Percentiles rank a stretch among this genome's conserved stretches.
These are phyloP conservation scores for Stomatorhinus walkeri DNA, from an alignment of 2,797 vertebrate genomes.

Conservation along the genomic window DNA sequence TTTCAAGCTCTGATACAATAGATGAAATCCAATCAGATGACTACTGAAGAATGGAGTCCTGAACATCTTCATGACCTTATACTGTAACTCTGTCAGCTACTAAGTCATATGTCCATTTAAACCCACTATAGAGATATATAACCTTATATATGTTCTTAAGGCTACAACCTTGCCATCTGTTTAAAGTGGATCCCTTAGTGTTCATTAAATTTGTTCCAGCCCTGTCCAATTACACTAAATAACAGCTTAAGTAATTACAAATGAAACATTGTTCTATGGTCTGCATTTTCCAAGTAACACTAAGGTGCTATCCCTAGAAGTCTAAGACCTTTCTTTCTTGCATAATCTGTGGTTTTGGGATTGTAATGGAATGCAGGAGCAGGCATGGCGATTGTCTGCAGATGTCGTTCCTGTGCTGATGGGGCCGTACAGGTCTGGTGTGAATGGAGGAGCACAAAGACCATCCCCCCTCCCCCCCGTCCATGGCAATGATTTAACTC, in stretches of 20 bases:
- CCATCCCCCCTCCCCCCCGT: conserved; percentile 19
- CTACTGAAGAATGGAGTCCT: background rate
- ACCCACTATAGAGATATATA: background rate
- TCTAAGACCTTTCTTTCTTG: background rate
- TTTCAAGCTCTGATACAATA: background rate
- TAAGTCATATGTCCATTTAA: background rate
- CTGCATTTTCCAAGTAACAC: background rate
- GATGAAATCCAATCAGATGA: background rate
- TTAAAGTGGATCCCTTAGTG: background rate
- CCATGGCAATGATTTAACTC: conserved; percentile 29
- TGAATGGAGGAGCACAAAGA: conserved; percentile 43
- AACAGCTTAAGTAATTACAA: background rate
- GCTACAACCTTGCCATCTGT: background rate
- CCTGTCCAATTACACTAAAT: background rate
- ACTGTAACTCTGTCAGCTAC: background rate
- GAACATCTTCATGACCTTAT: background rate
- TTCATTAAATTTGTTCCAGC: background rate
- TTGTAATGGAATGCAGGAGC: background rate
- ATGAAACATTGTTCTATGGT: background rate
- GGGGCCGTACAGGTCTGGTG: conserved; percentile 33
- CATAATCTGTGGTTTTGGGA: background rate
- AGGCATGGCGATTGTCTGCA: conserved; percentile 11
- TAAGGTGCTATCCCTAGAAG: background rate
- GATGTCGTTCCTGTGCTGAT: background rate
- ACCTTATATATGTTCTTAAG: background rate